Base-by-base conservation (phyloP, 2,797 vertebrate genomes). In the Hypotaenidia philippensis region DNA sequence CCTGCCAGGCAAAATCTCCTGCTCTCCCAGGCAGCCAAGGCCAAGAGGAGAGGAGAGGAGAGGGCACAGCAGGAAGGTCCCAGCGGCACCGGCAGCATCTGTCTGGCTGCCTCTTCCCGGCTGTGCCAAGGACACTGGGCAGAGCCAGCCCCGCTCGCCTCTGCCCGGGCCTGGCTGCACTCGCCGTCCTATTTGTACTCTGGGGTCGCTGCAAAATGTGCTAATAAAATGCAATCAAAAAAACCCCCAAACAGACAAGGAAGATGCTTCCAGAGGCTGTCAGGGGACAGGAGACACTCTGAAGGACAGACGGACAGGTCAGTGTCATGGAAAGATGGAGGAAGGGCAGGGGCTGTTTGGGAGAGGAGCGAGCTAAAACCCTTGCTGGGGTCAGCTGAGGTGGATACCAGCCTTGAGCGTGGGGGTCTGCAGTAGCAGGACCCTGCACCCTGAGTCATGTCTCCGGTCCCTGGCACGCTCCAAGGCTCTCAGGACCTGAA, bases 41-140 rank as follows among this genome's bases (percentile, higher is more conserved):
- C 23, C 27, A 9, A 71, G 61, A 0, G 1, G 5, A 13, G 45
- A 60, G 82, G 71, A 72, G 72, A 6, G 82, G 71, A 72, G 72
- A 6, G 0, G 2, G 26, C 0, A 6, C 0, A 22, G 0, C 1
- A 0, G 72, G 86, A 47, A 69, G 59, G 74, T 65, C 18, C 1
- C 0, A 7, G 57, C 6, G 23, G 70, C 71, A 84, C 27, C 1
- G 2, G 49, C 38, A 83, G 66, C 84, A 66, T 89, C 89, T 79
- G 87, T 9, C 55, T 75, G 74, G 89, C 87, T 89, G 87, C 60
- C 49, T 71, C 63, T 56, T 76, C 22, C 34, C 0, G 1, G 10
- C 5, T 1, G n/a, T 53, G 82, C 93, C 91, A 78, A 77, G 89
- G 78, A 12, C 2, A 4, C 31, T 11, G 3, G 5, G 19, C 0